A percentile compares a stretch with the other conserved stretches of the same genome.
Conservation (phyloP, 2,113 vertebrate species). For the Sinocyclocheilus rhinocerous region DNA sequence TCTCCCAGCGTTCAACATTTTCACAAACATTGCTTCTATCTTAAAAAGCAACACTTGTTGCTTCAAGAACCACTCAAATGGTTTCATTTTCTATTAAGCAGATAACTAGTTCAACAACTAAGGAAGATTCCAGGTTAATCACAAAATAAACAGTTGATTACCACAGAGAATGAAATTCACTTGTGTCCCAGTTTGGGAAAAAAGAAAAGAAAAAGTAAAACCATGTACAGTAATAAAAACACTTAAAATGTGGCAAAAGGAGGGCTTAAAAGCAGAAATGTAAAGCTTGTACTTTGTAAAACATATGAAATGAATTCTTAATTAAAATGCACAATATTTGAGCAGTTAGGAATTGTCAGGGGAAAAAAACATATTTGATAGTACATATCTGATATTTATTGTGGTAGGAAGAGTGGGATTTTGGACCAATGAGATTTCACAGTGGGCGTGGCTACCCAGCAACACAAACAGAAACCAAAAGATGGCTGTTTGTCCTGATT, state of each 20-base stretch:
- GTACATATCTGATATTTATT: background rate
- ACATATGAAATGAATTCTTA: background rate
- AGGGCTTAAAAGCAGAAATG: background rate
- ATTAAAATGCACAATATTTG: background rate
- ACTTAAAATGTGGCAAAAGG: background rate
- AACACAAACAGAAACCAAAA: background rate
- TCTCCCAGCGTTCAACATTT: slow-evolving; percentile 1
- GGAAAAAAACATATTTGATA: background rate
- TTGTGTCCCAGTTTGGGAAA: background rate
- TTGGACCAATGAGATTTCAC: background rate
- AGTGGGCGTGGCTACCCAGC: background rate
- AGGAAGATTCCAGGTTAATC: background rate
- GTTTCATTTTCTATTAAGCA: background rate
- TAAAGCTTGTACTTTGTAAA: background rate
- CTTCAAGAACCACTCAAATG: background rate
- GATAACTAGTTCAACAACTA: background rate
- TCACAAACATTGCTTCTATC: background rate
- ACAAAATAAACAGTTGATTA: background rate
- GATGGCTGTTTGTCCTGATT: too few relatives aligned
- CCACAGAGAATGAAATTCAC: background rate
- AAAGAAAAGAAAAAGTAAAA: too few relatives aligned
- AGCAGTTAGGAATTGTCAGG: background rate
- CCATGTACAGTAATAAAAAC: background rate
- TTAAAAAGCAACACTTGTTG: slow-evolving; percentile 10
- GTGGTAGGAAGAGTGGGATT: background rate